A percentile compares a stretch with the other conserved stretches of the same genome.
Evolutionary conservation across 2,888 invertebrate genomes (phyloP).

Genomic region (Drosophila paucipuncta): DNA sequence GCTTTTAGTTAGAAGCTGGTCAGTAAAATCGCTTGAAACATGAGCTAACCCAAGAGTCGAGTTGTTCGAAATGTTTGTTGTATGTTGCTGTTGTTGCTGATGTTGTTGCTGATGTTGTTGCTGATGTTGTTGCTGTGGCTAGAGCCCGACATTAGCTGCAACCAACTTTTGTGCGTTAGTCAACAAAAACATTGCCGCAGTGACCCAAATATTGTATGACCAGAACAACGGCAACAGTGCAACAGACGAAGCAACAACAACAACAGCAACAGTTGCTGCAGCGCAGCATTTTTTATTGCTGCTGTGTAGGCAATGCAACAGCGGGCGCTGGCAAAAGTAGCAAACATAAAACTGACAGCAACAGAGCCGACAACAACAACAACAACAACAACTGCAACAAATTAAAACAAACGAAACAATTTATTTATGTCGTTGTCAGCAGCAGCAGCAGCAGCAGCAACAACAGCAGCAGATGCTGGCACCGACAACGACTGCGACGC

Average conservation of each 20-base stretch:
- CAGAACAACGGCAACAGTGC: conserved; percentile 57
- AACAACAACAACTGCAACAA: conserved; percentile 41
- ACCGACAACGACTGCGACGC: conserved; percentile 15
- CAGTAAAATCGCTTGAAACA: conserved; percentile 38
- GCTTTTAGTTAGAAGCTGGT: conserved; percentile 24
- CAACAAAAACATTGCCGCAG: conserved; percentile 78
- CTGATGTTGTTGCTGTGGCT: conserved; percentile 16
- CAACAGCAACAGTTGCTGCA: conserved; percentile 44
- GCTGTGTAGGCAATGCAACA: conserved; percentile 46
- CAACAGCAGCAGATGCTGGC: conserved; percentile 20
- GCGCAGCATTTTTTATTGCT: conserved; percentile 65
- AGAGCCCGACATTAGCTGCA: conserved; percentile 35
- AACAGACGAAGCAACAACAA: conserved; percentile 29
- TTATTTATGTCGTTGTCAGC: conserved; percentile 62
- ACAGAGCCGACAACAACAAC: conserved; percentile 39
- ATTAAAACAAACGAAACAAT: conserved; percentile 59
- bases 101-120: neutral
- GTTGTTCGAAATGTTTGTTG: conserved; percentile 13
- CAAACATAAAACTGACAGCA: conserved; percentile 63
- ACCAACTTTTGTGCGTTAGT: conserved; percentile 57
- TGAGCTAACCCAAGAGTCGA: conserved; percentile 5
- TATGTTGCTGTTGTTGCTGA: neutral
- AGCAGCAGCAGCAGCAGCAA: conserved; percentile 31
- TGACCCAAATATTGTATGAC: conserved; percentile 71
- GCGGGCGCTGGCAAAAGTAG: conserved; percentile 45